Evolutionary conservation across 2,797 vertebrate genomes (phyloP).

Genomic region (Rhyacichthys aspro): DNA sequence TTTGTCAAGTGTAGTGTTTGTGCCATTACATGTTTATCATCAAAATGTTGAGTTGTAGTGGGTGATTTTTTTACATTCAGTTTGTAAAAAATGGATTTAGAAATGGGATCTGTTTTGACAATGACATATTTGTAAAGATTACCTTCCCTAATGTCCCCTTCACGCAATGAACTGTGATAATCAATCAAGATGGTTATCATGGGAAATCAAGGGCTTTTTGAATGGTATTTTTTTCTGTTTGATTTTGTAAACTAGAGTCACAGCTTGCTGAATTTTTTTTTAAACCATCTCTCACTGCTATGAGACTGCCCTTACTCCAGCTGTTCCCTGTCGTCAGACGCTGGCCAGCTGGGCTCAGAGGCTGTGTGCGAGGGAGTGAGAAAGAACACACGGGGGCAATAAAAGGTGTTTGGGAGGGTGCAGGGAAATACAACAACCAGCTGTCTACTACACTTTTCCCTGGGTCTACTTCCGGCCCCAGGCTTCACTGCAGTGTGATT

Average conservation of each 20-base stretch:
- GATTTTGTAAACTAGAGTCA: slow-evolving; percentile 25
- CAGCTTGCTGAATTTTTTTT: slow-evolving; percentile 28
- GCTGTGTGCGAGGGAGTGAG: slow-evolving; percentile 10
- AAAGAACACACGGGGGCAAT: slow-evolving; percentile 47
- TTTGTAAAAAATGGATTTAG: too few relatives aligned
- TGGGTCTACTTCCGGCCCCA: slow-evolving; percentile 43
- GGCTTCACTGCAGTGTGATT: slow-evolving; percentile 68
- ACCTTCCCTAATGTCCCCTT: slow-evolving; percentile 14
- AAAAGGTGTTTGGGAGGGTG: slow-evolving; percentile 68
- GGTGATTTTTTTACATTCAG: too few relatives aligned
- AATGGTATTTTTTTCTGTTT: background rate
- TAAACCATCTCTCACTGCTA: slow-evolving; percentile 36
- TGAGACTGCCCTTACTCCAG: slow-evolving; percentile 63
- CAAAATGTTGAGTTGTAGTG: too few relatives aligned
- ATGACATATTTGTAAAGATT: slow-evolving; percentile 16
- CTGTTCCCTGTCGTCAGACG: slow-evolving; percentile 76
- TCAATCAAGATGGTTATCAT: slow-evolving; percentile 4
- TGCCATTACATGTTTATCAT: too few relatives aligned
- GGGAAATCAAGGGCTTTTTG: background rate
- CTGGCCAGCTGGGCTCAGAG: slow-evolving; percentile 73
- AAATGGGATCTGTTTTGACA: background rate
- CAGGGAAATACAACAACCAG: slow-evolving; percentile 71
- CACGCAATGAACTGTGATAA: background rate
- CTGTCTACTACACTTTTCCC: slow-evolving; percentile 65
- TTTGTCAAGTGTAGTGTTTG: too few relatives aligned